Evolutionary conservation across 2,113 vertebrate genomes (phyloP).

Genomic region (Synchiropus splendidus): DNA sequence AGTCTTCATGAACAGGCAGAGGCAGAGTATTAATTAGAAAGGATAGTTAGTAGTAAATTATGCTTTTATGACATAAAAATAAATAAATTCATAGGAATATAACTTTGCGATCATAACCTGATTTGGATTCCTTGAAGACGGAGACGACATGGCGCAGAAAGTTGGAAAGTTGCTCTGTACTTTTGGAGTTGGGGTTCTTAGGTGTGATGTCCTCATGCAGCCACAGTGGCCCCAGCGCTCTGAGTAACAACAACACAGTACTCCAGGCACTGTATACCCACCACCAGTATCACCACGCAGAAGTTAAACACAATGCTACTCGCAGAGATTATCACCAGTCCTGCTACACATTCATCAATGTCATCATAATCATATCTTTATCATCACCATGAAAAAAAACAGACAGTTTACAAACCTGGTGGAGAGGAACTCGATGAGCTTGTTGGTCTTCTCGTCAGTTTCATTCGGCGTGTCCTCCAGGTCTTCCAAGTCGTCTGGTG

Average conservation of each 20-base stretch:
- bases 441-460: constrained; percentile 87
- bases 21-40: no score
- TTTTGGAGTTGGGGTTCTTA: constrained; percentile 95
- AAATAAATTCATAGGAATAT: no score
- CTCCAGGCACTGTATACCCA: constrained; percentile 68
- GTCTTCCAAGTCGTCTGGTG: constrained; percentile 88
- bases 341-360: no score
- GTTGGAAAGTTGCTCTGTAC: constrained; percentile 89
- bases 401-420: constrained; percentile 75
- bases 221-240: constrained; percentile 94
- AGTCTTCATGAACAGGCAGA: constrained; percentile 64
- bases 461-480: constrained; percentile 76
- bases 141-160: constrained; percentile 92
- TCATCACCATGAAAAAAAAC: no score
- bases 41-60: no score
- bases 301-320: constrained; percentile 1
- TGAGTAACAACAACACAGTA: constrained; percentile 73
- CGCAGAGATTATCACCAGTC: no score
- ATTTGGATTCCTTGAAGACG: constrained; percentile 93
- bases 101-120: constrained; percentile 66
- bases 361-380: no score
- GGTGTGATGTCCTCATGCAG: constrained; percentile 97
- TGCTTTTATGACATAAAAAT: no score
- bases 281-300: constrained; percentile 63
- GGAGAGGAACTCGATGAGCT: constrained; percentile 95